Evolutionary conservation across 1,140 invertebrate species (phyloP), one percentile per base, ranked within the genome.

Genomic region (Episyrphus balteatus): DNA sequence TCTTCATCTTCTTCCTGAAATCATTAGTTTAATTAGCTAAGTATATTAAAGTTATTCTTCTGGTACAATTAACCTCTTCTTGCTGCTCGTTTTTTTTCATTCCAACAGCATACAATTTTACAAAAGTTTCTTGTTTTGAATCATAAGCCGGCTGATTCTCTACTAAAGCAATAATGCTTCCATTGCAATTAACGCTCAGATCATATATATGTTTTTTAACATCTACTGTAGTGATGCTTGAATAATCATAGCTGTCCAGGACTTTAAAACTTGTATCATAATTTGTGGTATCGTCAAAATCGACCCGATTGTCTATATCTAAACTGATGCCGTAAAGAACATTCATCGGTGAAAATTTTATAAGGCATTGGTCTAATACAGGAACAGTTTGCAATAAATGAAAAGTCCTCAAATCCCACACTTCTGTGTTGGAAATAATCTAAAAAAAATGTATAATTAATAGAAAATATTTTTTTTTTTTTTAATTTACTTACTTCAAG

Each of bases 391-490:
- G 82, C 5, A 98, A 69, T 18, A 99, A 71, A 67, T 95, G 89
- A 70, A 92, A 98, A 12, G 92, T 96, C 49, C 94, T 75, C 8
- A 98, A 66, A 69, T 99, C 95, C 95, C 95, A 99, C 33, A 95
- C 83, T 74, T 90, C 86, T 1, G 84, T 89, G 56, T 89, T 89
- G n/a, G 86, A 84, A 49, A 88, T 80, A 39, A 81, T 76, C 75
- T 80, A 33, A 17, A 21, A 52, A 46, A 49, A 51, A 17, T 5
- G 39, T 30, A 46, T 44, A 42, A 33, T 8, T 12, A 40, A 51
- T 13, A 31, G 2, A 49, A 51, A 44, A 14, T 21, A 21, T 15
- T 47, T 17, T 18, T 7, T 21, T 41, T 41, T 41, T 41, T 5
- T 7, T 5, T 18, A 41, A 15, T 13, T 9, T 5, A 42, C 54